These are phyloP conservation scores for Lithosia quadra DNA, from an alignment of 2,888 invertebrate species.

Conservation along the genomic window DNA sequence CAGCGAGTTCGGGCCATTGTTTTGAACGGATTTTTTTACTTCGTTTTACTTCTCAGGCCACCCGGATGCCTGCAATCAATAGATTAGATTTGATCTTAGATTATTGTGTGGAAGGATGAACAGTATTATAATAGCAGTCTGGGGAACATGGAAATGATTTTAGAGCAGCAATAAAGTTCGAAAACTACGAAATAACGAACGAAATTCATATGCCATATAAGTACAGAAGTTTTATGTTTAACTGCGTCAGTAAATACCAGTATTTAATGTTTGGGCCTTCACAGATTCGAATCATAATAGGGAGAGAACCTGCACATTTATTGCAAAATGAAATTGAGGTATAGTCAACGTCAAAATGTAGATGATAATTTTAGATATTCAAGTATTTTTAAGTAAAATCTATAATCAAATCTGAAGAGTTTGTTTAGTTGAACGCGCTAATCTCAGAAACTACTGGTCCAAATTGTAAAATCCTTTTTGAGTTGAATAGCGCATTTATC, in stretches of 20 bases:
- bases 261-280: background rate
- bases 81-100: slow-evolving; percentile 55
- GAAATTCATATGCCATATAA: slow-evolving; percentile 10
- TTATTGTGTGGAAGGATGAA: slow-evolving; percentile 45
- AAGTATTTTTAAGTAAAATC: too few species aligned
- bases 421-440: too few species aligned
- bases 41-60: slow-evolving; percentile 57
- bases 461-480: too few species aligned
- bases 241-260: slow-evolving; percentile 8
- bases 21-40: slow-evolving; percentile 52
- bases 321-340: background rate
- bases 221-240: slow-evolving; percentile 7
- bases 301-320: background rate
- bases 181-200: background rate
- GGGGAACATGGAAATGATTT: slow-evolving; percentile 47
- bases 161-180: slow-evolving; percentile 36
- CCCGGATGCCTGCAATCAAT: slow-evolving; percentile 64
- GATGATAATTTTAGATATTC: too few species aligned
- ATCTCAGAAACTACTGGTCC: too few species aligned
- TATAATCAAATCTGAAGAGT: too few species aligned
- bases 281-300: background rate
- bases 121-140: slow-evolving; percentile 30
- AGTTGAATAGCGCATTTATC: too few species aligned
- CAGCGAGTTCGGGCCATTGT: slow-evolving; percentile 53
- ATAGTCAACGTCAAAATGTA: too few species aligned